phyloP scores from a whole-genome alignment of 2,888 invertebrate species.

The Nemotelus nigrinus region DNA sequence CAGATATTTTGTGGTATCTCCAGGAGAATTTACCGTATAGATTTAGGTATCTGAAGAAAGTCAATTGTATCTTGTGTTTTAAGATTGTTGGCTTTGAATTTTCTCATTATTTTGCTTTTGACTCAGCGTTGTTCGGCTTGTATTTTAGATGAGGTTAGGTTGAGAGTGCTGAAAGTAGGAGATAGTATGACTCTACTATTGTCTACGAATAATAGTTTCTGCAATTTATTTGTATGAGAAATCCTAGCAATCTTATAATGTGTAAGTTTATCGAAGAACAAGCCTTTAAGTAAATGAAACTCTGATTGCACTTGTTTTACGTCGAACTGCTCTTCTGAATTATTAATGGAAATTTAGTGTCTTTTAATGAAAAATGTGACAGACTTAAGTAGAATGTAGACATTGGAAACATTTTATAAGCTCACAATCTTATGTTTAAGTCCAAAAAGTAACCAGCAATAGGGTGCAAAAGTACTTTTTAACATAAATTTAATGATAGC shows the following conservation, averaged over 20 bases:
- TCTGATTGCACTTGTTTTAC: constrained; percentile 50
- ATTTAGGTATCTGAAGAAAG: constrained; percentile 23
- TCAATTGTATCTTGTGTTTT: constrained; percentile 32
- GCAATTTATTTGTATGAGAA: too few species aligned
- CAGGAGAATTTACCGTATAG: not conserved
- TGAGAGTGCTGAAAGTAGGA: too few species aligned
- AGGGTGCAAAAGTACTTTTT: too few species aligned
- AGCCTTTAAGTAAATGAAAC: constrained; percentile 51
- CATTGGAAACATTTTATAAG: too few species aligned
- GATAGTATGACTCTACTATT: too few species aligned
- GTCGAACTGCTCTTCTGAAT: constrained; percentile 49
- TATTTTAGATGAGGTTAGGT: not conserved
- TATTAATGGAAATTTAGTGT: constrained; percentile 40
- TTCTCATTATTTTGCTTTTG: constrained; percentile 2
- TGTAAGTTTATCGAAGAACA: not conserved
- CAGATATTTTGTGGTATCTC: not conserved
- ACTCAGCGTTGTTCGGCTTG: not conserved
- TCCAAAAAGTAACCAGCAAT: too few species aligned
- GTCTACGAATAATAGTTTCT: too few species aligned
- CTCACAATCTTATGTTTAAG: too few species aligned
- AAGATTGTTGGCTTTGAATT: constrained; percentile 18
- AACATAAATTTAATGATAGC: too few species aligned
- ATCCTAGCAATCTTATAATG: too few species aligned
- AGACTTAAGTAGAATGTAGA: too few species aligned
- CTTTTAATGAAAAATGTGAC: too few species aligned